Percentiles rank a stretch among this genome's conserved stretches.
Evolutionary conservation across 2,888 invertebrate genomes (phyloP).

Genomic region (Stratiomys singularior): DNA sequence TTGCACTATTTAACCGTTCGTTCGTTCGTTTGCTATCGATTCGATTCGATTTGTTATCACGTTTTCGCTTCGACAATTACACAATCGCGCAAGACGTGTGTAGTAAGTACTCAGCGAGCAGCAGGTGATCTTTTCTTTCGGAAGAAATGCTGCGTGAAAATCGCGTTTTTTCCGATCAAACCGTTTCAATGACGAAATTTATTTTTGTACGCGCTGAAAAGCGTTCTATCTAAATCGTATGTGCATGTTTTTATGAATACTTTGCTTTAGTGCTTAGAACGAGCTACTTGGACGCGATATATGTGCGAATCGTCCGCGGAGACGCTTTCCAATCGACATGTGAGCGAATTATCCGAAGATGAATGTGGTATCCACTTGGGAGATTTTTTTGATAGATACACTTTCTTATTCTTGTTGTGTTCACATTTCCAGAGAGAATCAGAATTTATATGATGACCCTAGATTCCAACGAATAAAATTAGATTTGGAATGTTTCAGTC

Average conservation of each 20-base stretch:
- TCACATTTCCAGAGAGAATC: background rate
- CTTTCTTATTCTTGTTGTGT: background rate
- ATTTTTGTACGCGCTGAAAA: conserved; percentile 15
- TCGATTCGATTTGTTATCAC: conserved; percentile 23
- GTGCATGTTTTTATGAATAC: background rate
- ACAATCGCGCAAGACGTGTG: conserved; percentile 1
- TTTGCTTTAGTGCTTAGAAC: background rate
- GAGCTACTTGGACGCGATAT: background rate
- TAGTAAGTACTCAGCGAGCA: background rate
- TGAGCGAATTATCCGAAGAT: conserved; percentile 34
- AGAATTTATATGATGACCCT: background rate
- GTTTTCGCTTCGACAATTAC: conserved; percentile 14
- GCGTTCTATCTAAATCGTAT: background rate
- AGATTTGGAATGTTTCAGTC: conserved; percentile 8
- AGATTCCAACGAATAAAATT: conserved; percentile 39
- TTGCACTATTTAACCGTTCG: background rate
- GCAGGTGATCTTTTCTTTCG: conserved; percentile 13
- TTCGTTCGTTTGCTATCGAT: conserved; percentile 12
- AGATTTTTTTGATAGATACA: background rate
- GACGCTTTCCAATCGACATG: background rate
- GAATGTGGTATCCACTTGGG: background rate
- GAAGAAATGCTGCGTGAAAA: conserved; percentile 10
- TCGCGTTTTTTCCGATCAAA: conserved; percentile 24
- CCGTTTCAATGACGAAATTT: background rate
- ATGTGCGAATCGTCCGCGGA: background rate